Evolutionary conservation across 2,888 invertebrate genomes (phyloP).

Genomic region (Drosophila robusta): DNA sequence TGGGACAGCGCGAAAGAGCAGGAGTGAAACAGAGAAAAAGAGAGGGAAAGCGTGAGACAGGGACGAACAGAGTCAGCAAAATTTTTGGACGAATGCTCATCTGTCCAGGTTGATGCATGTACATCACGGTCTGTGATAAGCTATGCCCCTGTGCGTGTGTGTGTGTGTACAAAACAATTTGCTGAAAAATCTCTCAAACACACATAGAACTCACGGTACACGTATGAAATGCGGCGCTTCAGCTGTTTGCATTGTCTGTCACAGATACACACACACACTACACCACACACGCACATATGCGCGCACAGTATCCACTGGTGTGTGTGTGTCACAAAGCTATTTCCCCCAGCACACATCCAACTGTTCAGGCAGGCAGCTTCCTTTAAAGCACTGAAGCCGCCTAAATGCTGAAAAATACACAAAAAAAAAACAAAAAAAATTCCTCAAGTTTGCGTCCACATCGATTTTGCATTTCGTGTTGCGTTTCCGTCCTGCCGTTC

Average conservation of each 20-base stretch:
- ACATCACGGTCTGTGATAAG: slow-evolving; percentile 37
- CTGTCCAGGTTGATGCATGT: slow-evolving; percentile 46
- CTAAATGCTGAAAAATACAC: slow-evolving; percentile 32
- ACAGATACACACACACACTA: slow-evolving; percentile 21
- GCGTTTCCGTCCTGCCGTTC: slow-evolving; percentile 19
- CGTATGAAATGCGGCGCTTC: slow-evolving; percentile 52
- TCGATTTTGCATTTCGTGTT: slow-evolving; percentile 70
- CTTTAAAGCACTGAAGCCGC: slow-evolving; percentile 55
- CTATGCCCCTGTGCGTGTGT: slow-evolving; percentile 1
- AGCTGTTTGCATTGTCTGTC: slow-evolving; percentile 57
- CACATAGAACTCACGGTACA: slow-evolving; percentile 26
- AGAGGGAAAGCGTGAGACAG: not conserved
- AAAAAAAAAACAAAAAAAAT: slow-evolving; percentile 19
- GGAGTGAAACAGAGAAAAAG: slow-evolving; percentile 2
- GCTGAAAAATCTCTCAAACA: slow-evolving; percentile 49
- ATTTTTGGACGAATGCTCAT: slow-evolving; percentile 42
- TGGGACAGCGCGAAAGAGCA: slow-evolving; percentile 6
- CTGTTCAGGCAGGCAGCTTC: slow-evolving; percentile 19
- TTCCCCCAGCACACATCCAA: not conserved
- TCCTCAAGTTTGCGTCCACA: slow-evolving; percentile 50
- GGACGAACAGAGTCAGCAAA: slow-evolving; percentile 58
- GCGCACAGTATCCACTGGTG: not conserved
- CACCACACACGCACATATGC: not conserved
- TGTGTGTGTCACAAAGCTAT: slow-evolving; percentile 15
- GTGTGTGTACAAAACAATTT: slow-evolving; percentile 49